Evolutionary conservation across 2,113 vertebrate species (phyloP), one percentile per base, ranked within the genome.

Genomic region (Bubalus kerabau): DNA sequence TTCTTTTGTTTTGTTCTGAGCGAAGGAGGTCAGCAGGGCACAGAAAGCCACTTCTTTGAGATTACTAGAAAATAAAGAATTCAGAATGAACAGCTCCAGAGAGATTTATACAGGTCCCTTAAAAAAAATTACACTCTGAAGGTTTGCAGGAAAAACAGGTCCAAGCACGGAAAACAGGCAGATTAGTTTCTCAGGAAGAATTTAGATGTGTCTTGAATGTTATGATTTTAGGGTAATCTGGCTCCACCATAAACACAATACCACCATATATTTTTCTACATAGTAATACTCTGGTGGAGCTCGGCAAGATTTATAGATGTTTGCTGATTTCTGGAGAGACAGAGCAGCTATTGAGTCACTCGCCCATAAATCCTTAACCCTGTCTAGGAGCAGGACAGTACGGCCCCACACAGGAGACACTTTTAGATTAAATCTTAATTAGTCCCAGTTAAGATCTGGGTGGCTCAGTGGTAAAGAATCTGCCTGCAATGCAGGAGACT

Each of bases 1-100:
- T 84, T 84, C 17, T 57, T 95, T 62, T 90, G 74, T 85, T 83
- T 90, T 89, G 23, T 60, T 94, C 93, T 91, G 46, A 97, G 48
- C 40, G 30, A 94, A 36, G 5, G 30, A 97, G 50, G 24, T 87
- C 36, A 87, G 26, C 24, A 90, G 36, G 56, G 32, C 60, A 83
- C 8, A 84, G 43, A 56, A 87, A 95, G 28, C 11, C 28, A 87
- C 30, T 95, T 95, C 59, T 87, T 57, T 85, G 74, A 95, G 91
- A 80, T 95, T 86, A 84, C 48, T 62, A 87, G 62, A 94, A 97
- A 94, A 92, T 74, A 94, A 82, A 96, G 62, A 84, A 92, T 60
- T 90, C 84, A 74, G 6, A 87, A 11, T 40, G 43, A 76, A 71
- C 16, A 87, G 5, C 36, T 86, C 36, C 32, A 90, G 46, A 96